A percentile compares a stretch with the other conserved stretches of the same genome.
Conservation (phyloP, 2,797 vertebrate genomes). For the Syndactyla subalaris region DNA sequence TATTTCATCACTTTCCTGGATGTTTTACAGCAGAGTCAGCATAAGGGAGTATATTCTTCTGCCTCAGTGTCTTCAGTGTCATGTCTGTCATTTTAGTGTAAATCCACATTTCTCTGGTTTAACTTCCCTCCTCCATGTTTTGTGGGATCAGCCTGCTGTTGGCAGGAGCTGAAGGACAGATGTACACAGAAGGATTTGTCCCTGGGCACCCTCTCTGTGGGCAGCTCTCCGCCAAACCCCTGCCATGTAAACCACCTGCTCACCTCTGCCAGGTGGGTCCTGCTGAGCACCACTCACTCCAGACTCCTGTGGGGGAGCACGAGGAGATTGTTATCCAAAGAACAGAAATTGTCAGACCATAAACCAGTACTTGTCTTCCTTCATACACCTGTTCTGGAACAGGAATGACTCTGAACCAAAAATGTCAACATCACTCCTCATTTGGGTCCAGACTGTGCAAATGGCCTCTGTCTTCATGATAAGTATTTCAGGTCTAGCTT, state of each 20-base stretch:
- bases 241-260: rapidly evolving
- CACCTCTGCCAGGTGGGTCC: background rate
- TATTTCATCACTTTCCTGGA: background rate
- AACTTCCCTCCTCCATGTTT: background rate
- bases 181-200: background rate
- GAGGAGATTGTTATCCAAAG: background rate
- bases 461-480: background rate
- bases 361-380: background rate
- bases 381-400: background rate
- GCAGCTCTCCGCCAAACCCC: background rate
- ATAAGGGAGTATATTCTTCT: background rate
- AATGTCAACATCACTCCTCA: background rate
- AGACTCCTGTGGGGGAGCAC: rapidly evolving
- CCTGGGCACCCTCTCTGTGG: rapidly evolving
- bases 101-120: background rate
- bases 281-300: rapidly evolving
- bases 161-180: background rate
- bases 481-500: background rate
- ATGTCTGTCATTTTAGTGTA: background rate
- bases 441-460: background rate
- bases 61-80: too few relatives aligned
- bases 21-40: background rate
- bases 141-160: background rate
- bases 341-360: background rate
- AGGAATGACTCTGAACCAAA: background rate